phyloP scores from a whole-genome alignment of 1,140 invertebrate species.

The Tetranychus cinnabarinus region DNA sequence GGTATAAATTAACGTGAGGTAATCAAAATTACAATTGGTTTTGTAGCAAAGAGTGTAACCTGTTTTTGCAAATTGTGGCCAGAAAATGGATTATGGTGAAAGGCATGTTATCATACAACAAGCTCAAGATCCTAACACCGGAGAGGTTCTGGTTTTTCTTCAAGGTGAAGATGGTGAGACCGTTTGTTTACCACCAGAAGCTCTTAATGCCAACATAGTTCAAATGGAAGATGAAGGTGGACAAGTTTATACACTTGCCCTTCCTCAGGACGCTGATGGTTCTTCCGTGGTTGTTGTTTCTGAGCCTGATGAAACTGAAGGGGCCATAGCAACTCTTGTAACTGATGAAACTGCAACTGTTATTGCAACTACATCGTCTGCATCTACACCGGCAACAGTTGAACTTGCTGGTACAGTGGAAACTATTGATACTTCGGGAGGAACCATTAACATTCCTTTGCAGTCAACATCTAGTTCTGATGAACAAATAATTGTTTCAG shows the following conservation, averaged over 20 bases:
- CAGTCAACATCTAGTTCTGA: not conserved
- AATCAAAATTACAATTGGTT: no score
- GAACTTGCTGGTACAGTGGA: no score
- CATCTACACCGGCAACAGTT: not conserved
- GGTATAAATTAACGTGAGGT: no score
- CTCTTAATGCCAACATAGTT: not conserved
- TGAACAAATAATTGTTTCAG: no score
- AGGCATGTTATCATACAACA: constrained; percentile 1
- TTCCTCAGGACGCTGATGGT: not conserved
- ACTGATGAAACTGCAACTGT: not conserved
- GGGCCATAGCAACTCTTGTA: not conserved
- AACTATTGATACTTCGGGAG: not conserved
- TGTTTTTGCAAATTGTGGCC: not conserved
- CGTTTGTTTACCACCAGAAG: constrained; percentile 2
- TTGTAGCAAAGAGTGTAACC: no score
- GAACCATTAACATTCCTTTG: not conserved
- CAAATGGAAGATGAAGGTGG: not conserved
- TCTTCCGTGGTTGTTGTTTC: not conserved
- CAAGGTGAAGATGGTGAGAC: constrained; percentile 6
- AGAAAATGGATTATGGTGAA: not conserved
- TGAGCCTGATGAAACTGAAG: not conserved
- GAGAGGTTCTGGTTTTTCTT: constrained; percentile 3
- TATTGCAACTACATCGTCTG: not conserved
- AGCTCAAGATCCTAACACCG: constrained; percentile 4
- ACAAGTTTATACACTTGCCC: not conserved